phyloP scores from a whole-genome alignment of 2,113 vertebrate species.

The Vulpes ferrilata region DNA sequence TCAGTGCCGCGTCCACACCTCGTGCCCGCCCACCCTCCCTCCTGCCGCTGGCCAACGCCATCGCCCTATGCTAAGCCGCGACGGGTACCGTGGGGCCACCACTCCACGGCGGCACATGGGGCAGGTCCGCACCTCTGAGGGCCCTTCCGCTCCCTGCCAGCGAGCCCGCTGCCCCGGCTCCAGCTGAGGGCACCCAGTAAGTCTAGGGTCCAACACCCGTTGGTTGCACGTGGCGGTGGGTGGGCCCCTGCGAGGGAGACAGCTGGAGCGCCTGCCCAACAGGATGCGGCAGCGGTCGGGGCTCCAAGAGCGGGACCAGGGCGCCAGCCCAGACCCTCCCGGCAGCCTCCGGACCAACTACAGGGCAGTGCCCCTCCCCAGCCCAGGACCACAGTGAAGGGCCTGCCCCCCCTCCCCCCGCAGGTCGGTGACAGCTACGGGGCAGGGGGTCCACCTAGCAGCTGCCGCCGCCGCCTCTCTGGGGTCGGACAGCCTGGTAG shows the following conservation, averaged over 20 bases:
- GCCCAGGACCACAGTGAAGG: background rate
- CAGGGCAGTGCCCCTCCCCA: background rate
- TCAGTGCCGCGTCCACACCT: background rate
- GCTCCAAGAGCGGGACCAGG: background rate
- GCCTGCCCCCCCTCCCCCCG: background rate
- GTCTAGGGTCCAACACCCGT: background rate
- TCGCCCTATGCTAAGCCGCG: background rate
- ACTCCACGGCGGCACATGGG: rapidly evolving
- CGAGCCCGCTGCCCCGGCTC: background rate
- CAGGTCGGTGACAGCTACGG: background rate
- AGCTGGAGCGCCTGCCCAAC: background rate
- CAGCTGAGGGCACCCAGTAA: background rate
- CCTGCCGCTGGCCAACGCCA: no score
- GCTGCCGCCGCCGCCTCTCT: background rate
- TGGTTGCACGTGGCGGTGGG: background rate
- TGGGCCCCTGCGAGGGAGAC: background rate
- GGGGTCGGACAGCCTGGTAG: background rate
- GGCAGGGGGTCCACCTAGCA: background rate
- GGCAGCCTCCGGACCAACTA: background rate
- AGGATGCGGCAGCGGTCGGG: rapidly evolving
- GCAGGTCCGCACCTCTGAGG: background rate
- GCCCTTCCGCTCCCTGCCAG: background rate
- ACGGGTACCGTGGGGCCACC: background rate
- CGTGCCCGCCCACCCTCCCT: background rate
- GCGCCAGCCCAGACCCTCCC: background rate